phyloP scores from a whole-genome alignment of 1,140 invertebrate species.

The Reticulitermes speratus region DNA sequence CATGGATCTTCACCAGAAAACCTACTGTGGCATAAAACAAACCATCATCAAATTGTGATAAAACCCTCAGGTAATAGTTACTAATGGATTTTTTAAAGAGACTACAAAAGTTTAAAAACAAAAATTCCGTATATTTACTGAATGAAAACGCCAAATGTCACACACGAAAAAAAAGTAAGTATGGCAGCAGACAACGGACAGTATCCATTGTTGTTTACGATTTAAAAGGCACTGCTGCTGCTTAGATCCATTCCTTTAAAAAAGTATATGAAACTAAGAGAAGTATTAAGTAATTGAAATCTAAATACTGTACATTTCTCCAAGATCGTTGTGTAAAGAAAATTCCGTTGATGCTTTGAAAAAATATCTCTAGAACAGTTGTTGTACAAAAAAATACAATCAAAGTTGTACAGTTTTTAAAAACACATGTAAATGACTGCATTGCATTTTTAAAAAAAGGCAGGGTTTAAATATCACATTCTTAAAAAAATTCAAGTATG shows the following conservation, averaged over 20 bases:
- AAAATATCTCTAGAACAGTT: constrained; percentile 28
- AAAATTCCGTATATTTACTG: constrained; percentile 20
- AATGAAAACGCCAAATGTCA: background rate
- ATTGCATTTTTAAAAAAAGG: constrained; percentile 14
- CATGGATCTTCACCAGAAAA: background rate
- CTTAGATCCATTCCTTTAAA: background rate
- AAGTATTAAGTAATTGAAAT: constrained; percentile 7
- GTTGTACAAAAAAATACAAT: constrained; percentile 19
- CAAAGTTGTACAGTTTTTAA: constrained; percentile 32
- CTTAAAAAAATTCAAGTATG: background rate
- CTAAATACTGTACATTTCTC: constrained; percentile 20
- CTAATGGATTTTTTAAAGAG: constrained; percentile 34
- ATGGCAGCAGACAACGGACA: background rate
- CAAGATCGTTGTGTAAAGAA: constrained; percentile 28
- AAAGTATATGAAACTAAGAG: background rate
- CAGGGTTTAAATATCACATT: constrained; percentile 16
- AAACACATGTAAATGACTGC: constrained; percentile 21
- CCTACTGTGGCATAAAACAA: constrained; percentile 10
- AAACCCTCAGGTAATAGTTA: constrained; percentile 37
- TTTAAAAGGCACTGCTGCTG: background rate
- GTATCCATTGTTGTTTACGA: background rate
- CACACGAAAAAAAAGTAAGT: background rate
- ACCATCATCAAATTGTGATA: constrained; percentile 36
- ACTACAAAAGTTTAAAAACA: constrained; percentile 28
- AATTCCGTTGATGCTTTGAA: background rate